Percentiles rank a stretch among this genome's conserved stretches.
Evolutionary conservation across 2,113 vertebrate genomes (phyloP).

Genomic region (Eleginops maclovinus): DNA sequence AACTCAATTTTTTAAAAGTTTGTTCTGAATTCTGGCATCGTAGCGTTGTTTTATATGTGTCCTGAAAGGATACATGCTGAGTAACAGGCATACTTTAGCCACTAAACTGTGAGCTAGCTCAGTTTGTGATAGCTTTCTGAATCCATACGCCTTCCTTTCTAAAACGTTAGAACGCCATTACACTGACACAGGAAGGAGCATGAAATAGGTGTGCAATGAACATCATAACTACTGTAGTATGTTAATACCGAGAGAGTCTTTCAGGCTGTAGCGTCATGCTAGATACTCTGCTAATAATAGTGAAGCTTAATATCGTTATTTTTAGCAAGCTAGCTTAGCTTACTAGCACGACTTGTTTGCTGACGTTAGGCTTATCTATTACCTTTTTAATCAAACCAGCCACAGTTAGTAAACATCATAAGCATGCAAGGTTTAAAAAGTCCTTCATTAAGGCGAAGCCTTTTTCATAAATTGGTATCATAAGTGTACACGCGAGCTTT

Average conservation of each 20-base stretch:
- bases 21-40: rapidly evolving
- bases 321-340: not conserved
- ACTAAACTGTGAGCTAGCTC: not conserved
- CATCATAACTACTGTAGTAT: no score
- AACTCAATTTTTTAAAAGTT: not conserved
- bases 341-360: not conserved
- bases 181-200: not conserved
- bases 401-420: no score
- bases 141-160: not conserved
- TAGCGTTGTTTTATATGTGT: no score
- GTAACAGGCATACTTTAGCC: not conserved
- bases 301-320: no score
- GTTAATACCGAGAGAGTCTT: not conserved
- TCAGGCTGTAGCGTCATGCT: not conserved
- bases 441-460: not conserved
- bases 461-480: not conserved
- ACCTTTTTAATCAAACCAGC: not conserved
- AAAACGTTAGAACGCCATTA: conserved; percentile 5
- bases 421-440: no score
- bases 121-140: conserved; percentile 17
- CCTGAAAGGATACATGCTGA: no score
- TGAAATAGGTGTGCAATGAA: not conserved
- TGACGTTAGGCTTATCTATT: not conserved
- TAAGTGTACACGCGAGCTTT: not conserved
- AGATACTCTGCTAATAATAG: not conserved